These are phyloP conservation scores for Cerastis leucographa DNA, from an alignment of 2,888 invertebrate genomes.

Conservation along the genomic window DNA sequence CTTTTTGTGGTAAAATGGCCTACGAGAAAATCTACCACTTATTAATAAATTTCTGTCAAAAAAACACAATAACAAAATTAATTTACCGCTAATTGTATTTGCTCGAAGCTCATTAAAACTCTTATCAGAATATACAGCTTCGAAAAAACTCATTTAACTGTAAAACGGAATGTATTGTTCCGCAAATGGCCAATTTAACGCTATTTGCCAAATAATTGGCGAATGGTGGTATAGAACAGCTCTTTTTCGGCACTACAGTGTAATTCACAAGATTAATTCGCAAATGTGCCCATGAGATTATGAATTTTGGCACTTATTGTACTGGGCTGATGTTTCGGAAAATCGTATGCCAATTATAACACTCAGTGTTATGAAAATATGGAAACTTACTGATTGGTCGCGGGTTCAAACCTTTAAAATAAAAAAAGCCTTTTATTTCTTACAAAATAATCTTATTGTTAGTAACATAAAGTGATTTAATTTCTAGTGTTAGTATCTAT, in stretches of 20 bases:
- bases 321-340: slow-evolving; percentile 40
- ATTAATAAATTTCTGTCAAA: background rate
- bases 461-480: too few species aligned
- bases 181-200: slow-evolving; percentile 85
- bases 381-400: background rate
- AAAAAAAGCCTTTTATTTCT: too few species aligned
- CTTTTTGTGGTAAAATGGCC: background rate
- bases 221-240: slow-evolving; percentile 77
- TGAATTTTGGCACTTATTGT: slow-evolving; percentile 81
- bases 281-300: slow-evolving; percentile 81
- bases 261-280: slow-evolving; percentile 84
- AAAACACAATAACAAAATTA: slow-evolving; percentile 9
- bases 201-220: slow-evolving; percentile 85
- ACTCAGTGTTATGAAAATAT: background rate
- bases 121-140: slow-evolving; percentile 52
- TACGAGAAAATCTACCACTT: background rate
- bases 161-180: slow-evolving; percentile 83
- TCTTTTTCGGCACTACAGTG: slow-evolving; percentile 78
- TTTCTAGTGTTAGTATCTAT: too few species aligned
- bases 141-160: slow-evolving; percentile 77
- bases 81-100: slow-evolving; percentile 37
- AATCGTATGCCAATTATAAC: slow-evolving; percentile 29
- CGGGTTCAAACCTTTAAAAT: too few species aligned
- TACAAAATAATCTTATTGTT: too few species aligned
- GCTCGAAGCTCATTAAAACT: slow-evolving; percentile 52